Base-by-base conservation (phyloP, 2,888 invertebrate species). In the Orthosia gracilis region DNA sequence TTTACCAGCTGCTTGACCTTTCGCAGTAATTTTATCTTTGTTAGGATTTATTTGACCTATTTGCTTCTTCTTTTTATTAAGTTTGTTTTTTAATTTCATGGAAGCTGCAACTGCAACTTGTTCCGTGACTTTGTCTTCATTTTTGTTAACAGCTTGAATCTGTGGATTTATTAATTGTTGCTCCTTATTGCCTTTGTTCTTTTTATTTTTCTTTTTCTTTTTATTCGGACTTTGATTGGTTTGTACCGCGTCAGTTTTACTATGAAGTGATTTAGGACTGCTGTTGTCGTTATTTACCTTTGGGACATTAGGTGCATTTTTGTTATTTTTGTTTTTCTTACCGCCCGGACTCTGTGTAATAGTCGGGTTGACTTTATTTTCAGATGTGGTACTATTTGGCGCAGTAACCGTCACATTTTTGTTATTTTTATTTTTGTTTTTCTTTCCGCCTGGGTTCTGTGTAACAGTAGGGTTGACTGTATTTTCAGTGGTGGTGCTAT, bases 51-150 rank as follows among this genome's bases (percentile, higher is more conserved):
- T 69, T 74, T 94, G 90, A 63, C 96, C 96, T 79, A 96, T 94
- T 85, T 92, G 89, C 77, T 95, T 95, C 74, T 93, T 93, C 63
- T 94, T 91, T 80, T 94, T 95, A 73, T 94, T 94, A 13, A 90
- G 84, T 76, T 93, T 90, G 49, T 92, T 93, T 87, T 95, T 96
- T 5, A 96, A 77, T 83, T 95, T 95, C 73, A 92, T 93, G 5
- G 95, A 90, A 57, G 89, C 92, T 69, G 87, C 89, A 9, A 90
- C 87, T 87, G 93, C 92, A 0, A 92, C 65, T 47, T 90, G 89
- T 66, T 93, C 92, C 17, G 93, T 90, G 11, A 95, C 85, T 88
- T 90, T 90, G 11, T 84, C 82, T 87, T 90, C 85, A 76, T 87
- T 89, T 87, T 91, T 86, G 69, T 76, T 87, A 54, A 85, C 57